Percentiles rank a stretch among this genome's conserved stretches.
These are phyloP conservation scores for Falco concolor DNA, from an alignment of 2,797 vertebrate species.

Conservation along the genomic window DNA sequence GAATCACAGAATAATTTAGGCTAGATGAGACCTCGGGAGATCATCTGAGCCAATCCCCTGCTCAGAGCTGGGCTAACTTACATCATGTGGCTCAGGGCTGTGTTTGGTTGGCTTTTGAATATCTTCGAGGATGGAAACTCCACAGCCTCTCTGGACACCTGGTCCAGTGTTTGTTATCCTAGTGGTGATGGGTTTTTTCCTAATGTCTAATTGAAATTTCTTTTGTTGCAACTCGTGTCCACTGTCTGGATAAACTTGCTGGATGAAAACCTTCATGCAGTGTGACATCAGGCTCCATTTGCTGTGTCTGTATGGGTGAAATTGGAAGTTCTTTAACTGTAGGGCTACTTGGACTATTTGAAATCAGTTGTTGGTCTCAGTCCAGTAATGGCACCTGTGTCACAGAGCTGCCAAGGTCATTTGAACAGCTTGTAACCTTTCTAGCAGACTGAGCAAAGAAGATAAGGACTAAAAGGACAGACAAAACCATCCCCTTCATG, in stretches of 20 bases:
- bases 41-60: background rate
- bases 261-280: background rate
- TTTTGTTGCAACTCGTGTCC: background rate
- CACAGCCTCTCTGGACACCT: background rate
- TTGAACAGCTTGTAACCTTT: background rate
- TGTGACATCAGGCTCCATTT: background rate
- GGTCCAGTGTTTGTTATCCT: background rate
- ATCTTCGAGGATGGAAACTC: background rate
- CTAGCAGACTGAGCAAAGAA: background rate
- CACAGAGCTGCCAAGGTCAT: background rate
- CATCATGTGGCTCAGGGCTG: background rate
- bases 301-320: background rate
- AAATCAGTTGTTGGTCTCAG: slow-evolving; percentile 1
- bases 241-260: background rate
- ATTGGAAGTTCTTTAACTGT: background rate
- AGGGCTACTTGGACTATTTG: background rate
- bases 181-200: background rate
- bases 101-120: background rate
- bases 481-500: background rate
- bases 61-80: background rate
- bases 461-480: background rate
- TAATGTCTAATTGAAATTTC: background rate
- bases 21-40: background rate
- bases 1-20: background rate
- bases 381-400: background rate